A percentile compares a stretch with the other conserved stretches of the same genome.
These are phyloP conservation scores for Phrynocephalus guinanensis DNA, from an alignment of 2,797 vertebrate species.

Conservation along the genomic window DNA sequence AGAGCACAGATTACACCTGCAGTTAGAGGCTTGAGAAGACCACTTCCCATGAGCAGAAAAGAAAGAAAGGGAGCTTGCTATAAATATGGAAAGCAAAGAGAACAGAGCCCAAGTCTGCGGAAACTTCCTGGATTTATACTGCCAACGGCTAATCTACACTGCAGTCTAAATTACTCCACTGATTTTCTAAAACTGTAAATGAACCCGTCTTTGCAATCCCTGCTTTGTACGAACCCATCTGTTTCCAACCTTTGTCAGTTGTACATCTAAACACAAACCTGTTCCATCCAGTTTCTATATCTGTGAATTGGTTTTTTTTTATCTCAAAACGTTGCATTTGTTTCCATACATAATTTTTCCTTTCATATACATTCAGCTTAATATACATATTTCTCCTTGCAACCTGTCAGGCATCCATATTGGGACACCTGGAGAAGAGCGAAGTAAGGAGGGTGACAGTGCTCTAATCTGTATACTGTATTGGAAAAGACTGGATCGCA, in stretches of 20 bases:
- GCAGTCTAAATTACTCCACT: background rate
- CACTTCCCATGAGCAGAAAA: conserved; percentile 51
- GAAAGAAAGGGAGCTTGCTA: conserved; percentile 28
- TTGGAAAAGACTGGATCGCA: background rate
- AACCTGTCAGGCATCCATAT: too few species aligned
- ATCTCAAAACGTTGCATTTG: too few species aligned
- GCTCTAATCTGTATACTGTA: background rate
- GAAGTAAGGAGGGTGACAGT: too few species aligned
- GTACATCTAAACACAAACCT: too few species aligned
- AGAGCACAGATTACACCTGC: conserved; percentile 51
- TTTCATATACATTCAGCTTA: background rate
- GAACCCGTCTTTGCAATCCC: background rate
- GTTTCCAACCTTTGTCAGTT: background rate
- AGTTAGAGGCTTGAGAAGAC: conserved; percentile 59
- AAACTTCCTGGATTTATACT: conserved; percentile 37
- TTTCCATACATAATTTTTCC: too few species aligned
- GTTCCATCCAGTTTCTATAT: too few species aligned
- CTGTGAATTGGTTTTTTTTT: too few species aligned
- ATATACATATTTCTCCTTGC: too few species aligned
- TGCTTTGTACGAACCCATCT: background rate
- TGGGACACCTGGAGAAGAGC: too few species aligned
- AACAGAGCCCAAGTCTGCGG: conserved; percentile 49
- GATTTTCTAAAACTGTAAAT: background rate
- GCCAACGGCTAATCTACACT: background rate
- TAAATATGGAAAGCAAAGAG: conserved; percentile 40